Evolutionary conservation across 2,113 vertebrate species (phyloP), one percentile per base, ranked within the genome.

Genomic region (Charadrius vociferus): DNA sequence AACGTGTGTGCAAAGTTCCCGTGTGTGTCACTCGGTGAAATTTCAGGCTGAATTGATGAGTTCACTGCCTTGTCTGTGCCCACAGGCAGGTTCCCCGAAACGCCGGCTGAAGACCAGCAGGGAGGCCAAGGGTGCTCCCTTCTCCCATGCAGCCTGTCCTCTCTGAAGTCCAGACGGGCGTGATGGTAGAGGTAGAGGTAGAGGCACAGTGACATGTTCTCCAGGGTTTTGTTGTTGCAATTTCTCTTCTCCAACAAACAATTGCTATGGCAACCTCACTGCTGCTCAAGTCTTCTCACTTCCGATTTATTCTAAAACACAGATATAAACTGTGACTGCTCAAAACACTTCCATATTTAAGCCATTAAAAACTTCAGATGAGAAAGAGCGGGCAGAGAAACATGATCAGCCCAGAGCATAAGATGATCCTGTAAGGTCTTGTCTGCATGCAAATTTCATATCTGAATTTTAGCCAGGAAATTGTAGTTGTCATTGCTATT

Each of bases 221-320:
- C 53, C 61, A 18, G 47, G 66, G 68, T 43, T 78, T 74, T 77
- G 37, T 63, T 93, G 37, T 77, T 39, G 36, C 23, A 32, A 73
- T 89, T 93, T 85, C 63, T 92, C 18, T 75, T 70, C 89, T 94
- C 80, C 67, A 72, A 53, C 47, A 93, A 94, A 95, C 30, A 96
- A 97, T 97, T 93, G 71, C 97, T 91, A 97, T 97, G 93, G 96
- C 93, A 98, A 98, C 96, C 63, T 90, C 5, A 3, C 34, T 50
- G 66, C 85, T 95, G 89, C 82, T 90, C 52, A 87, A 95, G 50
- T 74, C 70, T 70, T 87, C 79, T 89, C 63, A 75, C 24, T 95
- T 94, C 90, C 88, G 87, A 82, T 96, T 96, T 96, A 95, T 94
- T 85, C 94, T 93, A 87, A 92, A 95, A 66, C 72, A 86, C 36